phyloP scores from a whole-genome alignment of 2,888 invertebrate species.

The Cremastinae sp. region DNA sequence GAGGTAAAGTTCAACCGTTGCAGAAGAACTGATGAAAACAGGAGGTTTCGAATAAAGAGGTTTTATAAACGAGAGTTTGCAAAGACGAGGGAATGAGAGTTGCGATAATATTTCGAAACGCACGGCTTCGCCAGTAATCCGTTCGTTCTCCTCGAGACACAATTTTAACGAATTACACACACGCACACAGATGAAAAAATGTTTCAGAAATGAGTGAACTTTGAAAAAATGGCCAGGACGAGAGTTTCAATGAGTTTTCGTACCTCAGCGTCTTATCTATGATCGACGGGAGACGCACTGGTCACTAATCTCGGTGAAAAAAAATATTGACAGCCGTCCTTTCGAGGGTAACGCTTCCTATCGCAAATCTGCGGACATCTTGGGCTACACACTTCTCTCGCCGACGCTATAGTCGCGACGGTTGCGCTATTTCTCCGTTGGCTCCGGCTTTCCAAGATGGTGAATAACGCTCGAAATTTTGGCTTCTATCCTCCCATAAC shows the following conservation, averaged over 20 bases:
- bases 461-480: constrained; percentile 17
- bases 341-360: constrained; percentile 64
- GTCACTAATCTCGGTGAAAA: constrained; percentile 16
- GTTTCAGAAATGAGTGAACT: background rate
- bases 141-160: constrained; percentile 12
- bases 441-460: constrained; percentile 55
- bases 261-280: too few species aligned
- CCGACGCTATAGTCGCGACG: constrained; percentile 72
- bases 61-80: background rate
- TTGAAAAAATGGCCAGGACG: background rate
- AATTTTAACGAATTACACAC: constrained; percentile 28
- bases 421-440: constrained; percentile 71
- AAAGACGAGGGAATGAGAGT: background rate
- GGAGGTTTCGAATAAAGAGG: background rate
- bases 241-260: too few species aligned
- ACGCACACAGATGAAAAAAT: constrained; percentile 3
- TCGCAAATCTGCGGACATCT: constrained; percentile 76
- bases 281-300: constrained; percentile 21
- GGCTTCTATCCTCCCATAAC: background rate
- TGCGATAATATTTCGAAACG: constrained; percentile 31
- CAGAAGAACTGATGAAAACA: background rate
- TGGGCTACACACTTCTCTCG: constrained; percentile 63
- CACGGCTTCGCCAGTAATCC: constrained; percentile 22
- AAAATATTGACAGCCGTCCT: constrained; percentile 59
- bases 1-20: background rate